Conservation (phyloP, 1,140 invertebrate species). For the Papilio glaucus region DNA sequence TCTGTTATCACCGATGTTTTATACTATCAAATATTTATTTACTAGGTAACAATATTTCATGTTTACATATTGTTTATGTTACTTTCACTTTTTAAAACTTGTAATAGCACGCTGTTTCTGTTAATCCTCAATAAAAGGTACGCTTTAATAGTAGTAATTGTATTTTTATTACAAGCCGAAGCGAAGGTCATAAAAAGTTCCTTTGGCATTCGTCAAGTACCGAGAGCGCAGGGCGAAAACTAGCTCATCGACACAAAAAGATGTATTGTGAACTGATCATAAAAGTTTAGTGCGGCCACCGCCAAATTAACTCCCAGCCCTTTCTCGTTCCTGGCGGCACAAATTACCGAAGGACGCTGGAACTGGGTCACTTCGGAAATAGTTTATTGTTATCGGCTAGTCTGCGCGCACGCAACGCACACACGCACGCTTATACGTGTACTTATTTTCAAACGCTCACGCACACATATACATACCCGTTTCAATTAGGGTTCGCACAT, state of each 20-base stretch:
- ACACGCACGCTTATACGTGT: constrained; percentile 60
- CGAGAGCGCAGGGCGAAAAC: constrained; percentile 37
- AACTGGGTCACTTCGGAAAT: constrained; percentile 83
- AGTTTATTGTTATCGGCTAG: constrained; percentile 83
- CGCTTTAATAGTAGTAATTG: constrained; percentile 16
- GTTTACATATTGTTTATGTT: background rate
- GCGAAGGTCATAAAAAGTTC: constrained; percentile 14
- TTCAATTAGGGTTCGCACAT: constrained; percentile 75
- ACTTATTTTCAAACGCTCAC: constrained; percentile 55
- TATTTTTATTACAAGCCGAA: background rate
- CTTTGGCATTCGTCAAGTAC: background rate
- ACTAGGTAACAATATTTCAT: too few relatives aligned
- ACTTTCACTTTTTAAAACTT: constrained; percentile 20
- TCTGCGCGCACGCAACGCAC: constrained; percentile 74
- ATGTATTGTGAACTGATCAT: constrained; percentile 57
- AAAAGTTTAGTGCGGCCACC: constrained; percentile 64
- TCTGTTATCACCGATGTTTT: constrained; percentile 1
- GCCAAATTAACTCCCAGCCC: constrained; percentile 74
- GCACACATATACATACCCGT: constrained; percentile 51
- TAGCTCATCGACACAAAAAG: constrained; percentile 49
- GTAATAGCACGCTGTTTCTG: constrained; percentile 3
- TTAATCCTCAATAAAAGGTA: constrained; percentile 12
- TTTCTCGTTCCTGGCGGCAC: constrained; percentile 82
- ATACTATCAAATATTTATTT: constrained; percentile 12
- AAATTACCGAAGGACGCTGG: constrained; percentile 81